phyloP scores from a whole-genome alignment of 2,113 vertebrate species.

The Proterorhinus semilunaris region DNA sequence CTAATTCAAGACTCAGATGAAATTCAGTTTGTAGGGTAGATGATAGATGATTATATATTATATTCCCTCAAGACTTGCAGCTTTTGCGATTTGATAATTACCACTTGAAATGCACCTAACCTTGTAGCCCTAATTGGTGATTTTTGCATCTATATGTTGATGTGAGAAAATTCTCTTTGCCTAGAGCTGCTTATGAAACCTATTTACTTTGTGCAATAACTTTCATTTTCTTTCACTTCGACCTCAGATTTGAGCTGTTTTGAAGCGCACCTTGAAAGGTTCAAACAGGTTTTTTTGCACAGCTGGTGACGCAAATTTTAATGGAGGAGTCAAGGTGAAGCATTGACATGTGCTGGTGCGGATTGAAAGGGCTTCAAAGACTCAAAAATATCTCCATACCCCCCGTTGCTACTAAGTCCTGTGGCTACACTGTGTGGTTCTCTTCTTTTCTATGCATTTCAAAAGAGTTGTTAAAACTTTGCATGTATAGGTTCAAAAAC shows the following conservation, averaged over 20 bases:
- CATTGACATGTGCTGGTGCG: conserved; percentile 2
- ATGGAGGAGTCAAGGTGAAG: conserved; percentile 11
- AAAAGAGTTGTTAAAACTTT: conserved; percentile 22
- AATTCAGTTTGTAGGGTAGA: too few species aligned
- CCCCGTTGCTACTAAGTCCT: conserved; percentile 5
- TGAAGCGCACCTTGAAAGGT: conserved; percentile 3
- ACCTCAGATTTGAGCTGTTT: conserved; percentile 1
- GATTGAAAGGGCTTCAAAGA: conserved; percentile 4
- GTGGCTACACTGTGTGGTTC: background rate
- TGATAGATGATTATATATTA: too few species aligned
- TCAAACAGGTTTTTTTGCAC: conserved; percentile 1
- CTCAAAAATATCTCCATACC: conserved; percentile 8
- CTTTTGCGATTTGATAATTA: too few species aligned
- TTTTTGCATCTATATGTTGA: background rate
- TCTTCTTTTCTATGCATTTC: conserved; percentile 11
- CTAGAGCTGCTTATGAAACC: background rate
- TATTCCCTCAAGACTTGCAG: too few species aligned
- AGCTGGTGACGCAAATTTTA: conserved; percentile 12
- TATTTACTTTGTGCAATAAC: background rate
- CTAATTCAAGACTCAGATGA: too few species aligned
- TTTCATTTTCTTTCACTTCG: background rate
- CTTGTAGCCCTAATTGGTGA: too few species aligned
- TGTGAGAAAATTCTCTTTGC: background rate
- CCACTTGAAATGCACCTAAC: too few species aligned
- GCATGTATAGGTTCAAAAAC: conserved; percentile 2